Evolutionary conservation across 2,797 vertebrate species (phyloP), one percentile per base, ranked within the genome.

Genomic region (Cyclura pinguis): DNA sequence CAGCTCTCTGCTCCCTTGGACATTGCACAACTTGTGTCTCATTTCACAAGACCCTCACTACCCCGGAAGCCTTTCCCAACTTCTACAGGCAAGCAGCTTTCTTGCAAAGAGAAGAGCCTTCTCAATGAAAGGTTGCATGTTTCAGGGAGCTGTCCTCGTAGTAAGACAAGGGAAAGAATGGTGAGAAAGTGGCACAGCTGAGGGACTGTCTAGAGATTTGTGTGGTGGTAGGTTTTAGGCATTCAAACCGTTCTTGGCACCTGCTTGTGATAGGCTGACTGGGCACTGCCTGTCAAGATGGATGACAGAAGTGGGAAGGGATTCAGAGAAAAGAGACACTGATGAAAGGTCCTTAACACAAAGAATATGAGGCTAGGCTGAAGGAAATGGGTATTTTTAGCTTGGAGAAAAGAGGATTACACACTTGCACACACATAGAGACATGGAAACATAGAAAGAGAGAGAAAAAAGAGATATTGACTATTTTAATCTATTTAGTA

Each of bases 31-130:
- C 13, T 4, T 0, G 32, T 4, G 1, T 0, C 38, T 13, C 7
- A 7, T 80, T 88, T 85, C 88, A 13, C 50, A 90, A 88, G 67
- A 4, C 47, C 10, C 10, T 88, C 27, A 0, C 38, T 42, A 35
- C 12, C 35, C n/a, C 64, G n/a, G 83, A 73, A 84, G 20, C 20
- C 38, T 88, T 87, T 88, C 86, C 20, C 69, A 62, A 85, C 52
- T 22, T n/a, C 29, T 59, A 24, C 2, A 18, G 74, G 22, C 42
- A 27, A 62, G n/a, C 1, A 38, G 35, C 81, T 67, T n/a, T 55
- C 24, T 59, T 59, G 16, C 57, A 59, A 59, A 55, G 0, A 27
- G 35, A n/a, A 62, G 3, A 24, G 4, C 3, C 50, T n/a, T 13
- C 14, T 29, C 52, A 14, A 24, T 13, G 47, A 13, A 4, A 4